A percentile compares a stretch with the other conserved stretches of the same genome.
These are phyloP conservation scores for Mechanitis messenoides DNA, from an alignment of 2,888 invertebrate species.

Conservation along the genomic window DNA sequence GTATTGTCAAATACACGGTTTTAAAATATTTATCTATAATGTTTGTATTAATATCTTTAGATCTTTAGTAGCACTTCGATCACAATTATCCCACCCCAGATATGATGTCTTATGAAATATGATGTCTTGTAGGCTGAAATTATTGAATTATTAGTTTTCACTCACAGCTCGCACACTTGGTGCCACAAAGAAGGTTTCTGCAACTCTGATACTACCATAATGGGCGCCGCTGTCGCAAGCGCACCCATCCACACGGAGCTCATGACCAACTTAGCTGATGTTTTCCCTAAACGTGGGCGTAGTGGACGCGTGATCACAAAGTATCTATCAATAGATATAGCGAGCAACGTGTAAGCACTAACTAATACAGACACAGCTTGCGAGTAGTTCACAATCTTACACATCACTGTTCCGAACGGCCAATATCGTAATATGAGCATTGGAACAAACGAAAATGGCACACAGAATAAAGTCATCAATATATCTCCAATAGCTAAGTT, in stretches of 20 bases:
- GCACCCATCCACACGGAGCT: conserved; percentile 85
- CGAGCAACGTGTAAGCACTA: conserved; percentile 92
- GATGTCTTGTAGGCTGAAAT: background rate
- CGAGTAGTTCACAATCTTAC: conserved; percentile 76
- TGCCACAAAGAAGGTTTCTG: conserved; percentile 75
- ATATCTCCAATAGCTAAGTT: conserved; percentile 80
- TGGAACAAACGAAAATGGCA: conserved; percentile 92
- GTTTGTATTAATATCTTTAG: too few relatives aligned
- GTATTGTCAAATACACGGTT: too few relatives aligned
- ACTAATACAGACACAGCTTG: conserved; percentile 89
- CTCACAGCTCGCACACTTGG: conserved; percentile 76
- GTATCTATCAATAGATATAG: conserved; percentile 93
- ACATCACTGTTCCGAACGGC: conserved; percentile 80
- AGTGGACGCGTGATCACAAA: conserved; percentile 94
- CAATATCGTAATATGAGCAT: conserved; percentile 86
- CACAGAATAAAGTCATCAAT: conserved; percentile 91
- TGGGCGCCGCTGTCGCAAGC: conserved; percentile 86
- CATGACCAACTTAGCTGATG: conserved; percentile 81
- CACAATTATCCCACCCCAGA: too few relatives aligned
- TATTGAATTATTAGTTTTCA: conserved; percentile 24
- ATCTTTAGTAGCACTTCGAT: too few relatives aligned
- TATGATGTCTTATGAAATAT: too few relatives aligned
- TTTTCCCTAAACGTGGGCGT: conserved; percentile 86
- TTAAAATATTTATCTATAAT: too few relatives aligned
- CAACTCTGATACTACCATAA: conserved; percentile 82